Evolutionary conservation across 2,888 invertebrate species (phyloP), one percentile per base, ranked within the genome.

Genomic region (Drosophila neotestacea): DNA sequence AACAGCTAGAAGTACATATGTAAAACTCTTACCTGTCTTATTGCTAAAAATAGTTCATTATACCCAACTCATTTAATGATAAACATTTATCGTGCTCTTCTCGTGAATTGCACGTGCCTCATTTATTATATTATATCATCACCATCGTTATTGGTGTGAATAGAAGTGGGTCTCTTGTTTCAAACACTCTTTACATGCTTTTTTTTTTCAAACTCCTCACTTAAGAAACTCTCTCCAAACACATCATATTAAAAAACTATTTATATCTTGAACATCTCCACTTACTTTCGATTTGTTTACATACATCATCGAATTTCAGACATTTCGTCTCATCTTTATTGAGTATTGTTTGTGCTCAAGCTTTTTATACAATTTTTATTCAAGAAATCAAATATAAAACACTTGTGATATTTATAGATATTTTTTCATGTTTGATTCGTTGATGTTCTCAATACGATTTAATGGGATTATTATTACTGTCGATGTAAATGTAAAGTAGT

Each of bases 211-310:
- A 51, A 38, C 28, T 32, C 13, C 42, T 32, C 30, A 28, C 28
- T 38, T 16, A 6, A 11, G 2, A 22, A 55, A 55, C 55, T 46
- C 28, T 46, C 10, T 55, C 42, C 5, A 38, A n/a, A 9, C 52
- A 28, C 13, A 30, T 22, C 32, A 11, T 16, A 42, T 11, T 6
- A 6, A 42, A 56, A 38, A 27, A 36, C 56, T 56, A 56, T 56
- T 56, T 56, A 56, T 56, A 56, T 34, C 44, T 6, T 44, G 55
- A 22, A 34, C 34, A 42, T 55, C 42, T 55, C 55, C 27, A 56
- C 56, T 46, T 46, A 46, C 56, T 16, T 56, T 56, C 56, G 56
- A 28, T 46, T 38, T 46, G 56, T 30, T 47, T 56, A 56, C 56
- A 46, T 28, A 44, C 55, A 44, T 44, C 34, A 56, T 56, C 44